Conservation (phyloP, 2,797 vertebrate species). For the Eurystomus glaucurus region DNA sequence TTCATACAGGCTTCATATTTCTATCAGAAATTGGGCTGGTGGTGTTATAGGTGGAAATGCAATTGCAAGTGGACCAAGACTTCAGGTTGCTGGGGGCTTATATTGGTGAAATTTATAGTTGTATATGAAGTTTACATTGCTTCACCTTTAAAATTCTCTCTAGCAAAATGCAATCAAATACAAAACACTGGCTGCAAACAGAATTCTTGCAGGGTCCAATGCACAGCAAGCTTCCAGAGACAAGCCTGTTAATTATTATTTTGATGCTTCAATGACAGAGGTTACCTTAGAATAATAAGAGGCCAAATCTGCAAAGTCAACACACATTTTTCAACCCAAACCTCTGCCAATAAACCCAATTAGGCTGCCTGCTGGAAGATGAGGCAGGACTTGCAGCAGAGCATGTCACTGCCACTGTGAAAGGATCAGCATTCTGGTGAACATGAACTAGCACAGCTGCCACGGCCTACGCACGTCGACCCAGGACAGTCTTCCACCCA, state of each 20-base stretch:
- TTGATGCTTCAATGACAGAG: not conserved
- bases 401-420: not conserved
- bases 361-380: not conserved
- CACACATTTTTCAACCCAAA: not conserved
- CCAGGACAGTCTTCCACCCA: not conserved
- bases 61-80: not conserved
- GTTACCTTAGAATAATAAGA: not conserved
- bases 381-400: not conserved
- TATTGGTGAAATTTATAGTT: not conserved
- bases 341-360: not conserved
- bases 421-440: not conserved
- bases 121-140: not conserved
- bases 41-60: not conserved
- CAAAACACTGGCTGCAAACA: not conserved
- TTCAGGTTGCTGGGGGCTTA: not conserved
- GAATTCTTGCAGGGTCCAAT: not conserved
- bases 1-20: fast-evolving
- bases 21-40: not conserved
- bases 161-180: not conserved
- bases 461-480: fast-evolving
- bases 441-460: not conserved
- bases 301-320: not conserved
- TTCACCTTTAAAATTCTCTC: not conserved
- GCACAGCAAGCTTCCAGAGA: not conserved
- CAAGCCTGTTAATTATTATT: slow-evolving; percentile 7